Conservation (phyloP, 1,140 invertebrate genomes). For the Aphidius ervi region DNA sequence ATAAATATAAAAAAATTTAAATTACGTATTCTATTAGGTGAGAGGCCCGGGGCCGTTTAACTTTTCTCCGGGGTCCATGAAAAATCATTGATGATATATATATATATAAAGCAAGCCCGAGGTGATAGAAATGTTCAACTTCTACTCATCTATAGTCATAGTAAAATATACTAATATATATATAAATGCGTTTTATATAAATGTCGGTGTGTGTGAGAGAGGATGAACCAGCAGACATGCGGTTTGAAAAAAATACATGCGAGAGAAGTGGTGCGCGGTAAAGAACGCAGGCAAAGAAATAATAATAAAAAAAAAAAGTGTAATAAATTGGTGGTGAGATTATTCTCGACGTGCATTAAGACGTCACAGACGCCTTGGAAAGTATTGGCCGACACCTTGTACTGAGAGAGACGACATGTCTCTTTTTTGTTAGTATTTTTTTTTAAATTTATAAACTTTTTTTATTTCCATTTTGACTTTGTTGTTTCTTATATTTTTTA, state of each 20-base stretch:
- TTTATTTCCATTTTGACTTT: conserved; percentile 21
- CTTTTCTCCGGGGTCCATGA: background rate
- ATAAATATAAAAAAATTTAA: conserved; percentile 35
- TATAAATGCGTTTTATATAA: background rate
- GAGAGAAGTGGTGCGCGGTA: conserved; percentile 20
- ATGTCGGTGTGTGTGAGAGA: conserved; percentile 12
- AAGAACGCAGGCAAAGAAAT: conserved; percentile 26
- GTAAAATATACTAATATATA: conserved; percentile 16
- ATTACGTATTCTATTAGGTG: conserved; percentile 52
- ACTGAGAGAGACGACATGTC: conserved; percentile 12
- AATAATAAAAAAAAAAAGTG: conserved; percentile 54
- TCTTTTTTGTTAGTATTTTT: background rate
- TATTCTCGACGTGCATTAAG: conserved; percentile 56
- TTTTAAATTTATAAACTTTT: conserved; percentile 20
- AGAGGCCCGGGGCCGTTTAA: conserved; percentile 22
- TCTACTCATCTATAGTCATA: conserved; percentile 17
- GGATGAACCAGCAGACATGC: conserved; percentile 6
- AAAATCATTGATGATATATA: background rate
- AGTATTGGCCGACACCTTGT: conserved; percentile 53
- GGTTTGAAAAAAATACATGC: conserved; percentile 22
- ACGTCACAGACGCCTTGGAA: conserved; percentile 53
- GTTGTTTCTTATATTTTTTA: conserved; percentile 19
- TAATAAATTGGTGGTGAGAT: conserved; percentile 56
- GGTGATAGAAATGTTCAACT: no score
- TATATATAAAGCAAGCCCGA: conserved; percentile 10